Evolutionary conservation across 2,113 vertebrate genomes (phyloP).

Genomic region (Coptodon rendalli): DNA sequence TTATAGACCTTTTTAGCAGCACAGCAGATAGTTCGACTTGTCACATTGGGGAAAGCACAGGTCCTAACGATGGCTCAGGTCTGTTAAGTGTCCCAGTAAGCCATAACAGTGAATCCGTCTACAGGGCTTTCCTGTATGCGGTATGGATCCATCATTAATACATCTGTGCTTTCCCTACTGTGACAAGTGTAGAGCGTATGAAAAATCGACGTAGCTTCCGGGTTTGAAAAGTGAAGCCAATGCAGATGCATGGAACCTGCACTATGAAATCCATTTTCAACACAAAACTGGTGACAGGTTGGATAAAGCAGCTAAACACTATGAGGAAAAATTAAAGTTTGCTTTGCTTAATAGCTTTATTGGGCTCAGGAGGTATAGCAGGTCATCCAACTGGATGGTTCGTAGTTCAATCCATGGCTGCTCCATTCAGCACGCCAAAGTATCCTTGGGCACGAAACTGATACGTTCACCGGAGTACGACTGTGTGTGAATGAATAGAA

Average conservation of each 20-base stretch:
- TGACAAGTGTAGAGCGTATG: background rate
- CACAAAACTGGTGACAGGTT: background rate
- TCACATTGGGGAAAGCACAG: background rate
- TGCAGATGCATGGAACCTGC: background rate
- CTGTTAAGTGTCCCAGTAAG: background rate
- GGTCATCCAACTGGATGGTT: background rate
- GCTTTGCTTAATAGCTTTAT: background rate
- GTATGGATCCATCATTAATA: background rate
- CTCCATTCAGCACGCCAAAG: background rate
- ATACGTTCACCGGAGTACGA: background rate
- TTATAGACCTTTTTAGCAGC: background rate
- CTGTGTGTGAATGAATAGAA: background rate
- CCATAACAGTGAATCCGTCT: background rate
- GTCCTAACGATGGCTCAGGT: background rate
- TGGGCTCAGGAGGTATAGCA: background rate
- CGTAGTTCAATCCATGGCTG: background rate
- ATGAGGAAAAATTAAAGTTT: background rate
- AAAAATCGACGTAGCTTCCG: background rate
- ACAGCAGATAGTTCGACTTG: background rate
- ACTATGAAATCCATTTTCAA: background rate
- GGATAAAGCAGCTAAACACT: background rate
- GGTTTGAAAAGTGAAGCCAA: background rate
- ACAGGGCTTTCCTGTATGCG: background rate
- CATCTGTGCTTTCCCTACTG: background rate
- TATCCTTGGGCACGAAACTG: background rate